Evolutionary conservation across 2,888 invertebrate species (phyloP), one percentile per base, ranked within the genome.

Genomic region (Marronus borbonicus): DNA sequence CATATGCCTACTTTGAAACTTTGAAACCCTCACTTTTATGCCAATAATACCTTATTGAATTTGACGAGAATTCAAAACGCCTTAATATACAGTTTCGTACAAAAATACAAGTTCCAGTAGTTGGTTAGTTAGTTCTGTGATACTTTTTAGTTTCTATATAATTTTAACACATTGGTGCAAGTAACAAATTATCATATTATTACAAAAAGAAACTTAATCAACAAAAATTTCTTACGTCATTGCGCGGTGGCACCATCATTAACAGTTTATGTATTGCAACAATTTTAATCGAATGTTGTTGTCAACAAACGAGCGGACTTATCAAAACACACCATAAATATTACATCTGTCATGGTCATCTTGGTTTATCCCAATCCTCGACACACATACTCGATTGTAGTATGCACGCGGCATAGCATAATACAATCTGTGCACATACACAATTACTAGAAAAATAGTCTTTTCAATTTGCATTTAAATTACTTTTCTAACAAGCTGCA

Each of bases 321-420:
- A 58, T 58, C 55, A 58, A 58, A 20, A 58, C 55, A 58, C 20
- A 58, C 55, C 55, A 58, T 58, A 58, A 52, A 58, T 58, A 20
- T 20, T 58, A 66, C 44, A 66, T 66, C 65, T 66, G 39, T 66
- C 65, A 66, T 10, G 65, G 65, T 66, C 65, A 66, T 66, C 49
- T 66, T 39, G 8, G 44, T 44, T 66, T 66, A 66, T 66, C 65
- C 39, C 44, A 66, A 66, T 66, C 65, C 65, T 66, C 65, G 65
- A 66, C 65, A 66, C 44, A 66, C 62, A 66, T 66, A 66, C 17
- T 8, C 14, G 65, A n/a, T 66, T 44, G 20, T 66, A 66, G 44
- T 66, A 66, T 66, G 65, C 65, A 66, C 20, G 44, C 10, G 20
- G 20, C 65, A 39, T 58, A 58, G 55, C 55, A 20, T 20, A 58